Conservation (phyloP, 2,888 invertebrate genomes). For the Epinotia nisella region DNA sequence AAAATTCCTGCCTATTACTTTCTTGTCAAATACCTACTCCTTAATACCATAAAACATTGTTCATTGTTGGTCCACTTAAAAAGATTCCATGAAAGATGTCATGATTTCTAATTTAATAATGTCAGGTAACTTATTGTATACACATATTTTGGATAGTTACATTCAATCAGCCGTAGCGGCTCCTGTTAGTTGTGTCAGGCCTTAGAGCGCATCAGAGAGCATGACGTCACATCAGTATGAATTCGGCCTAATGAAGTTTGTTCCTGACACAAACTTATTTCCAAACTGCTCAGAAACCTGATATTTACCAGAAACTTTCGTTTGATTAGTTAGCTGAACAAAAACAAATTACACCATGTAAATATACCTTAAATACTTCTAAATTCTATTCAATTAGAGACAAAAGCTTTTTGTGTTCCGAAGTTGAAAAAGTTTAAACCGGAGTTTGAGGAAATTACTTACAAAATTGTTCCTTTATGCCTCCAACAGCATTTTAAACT, state of each 20-base stretch:
- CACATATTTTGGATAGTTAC: too few relatives aligned
- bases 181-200: too few relatives aligned
- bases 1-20: too few relatives aligned
- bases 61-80: too few relatives aligned
- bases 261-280: not conserved
- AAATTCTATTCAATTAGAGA: conserved; percentile 45
- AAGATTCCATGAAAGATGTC: too few relatives aligned
- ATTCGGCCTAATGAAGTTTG: not conserved
- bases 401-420: conserved; percentile 45
- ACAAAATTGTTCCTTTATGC: conserved; percentile 43
- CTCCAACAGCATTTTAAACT: conserved; percentile 24
- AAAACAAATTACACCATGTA: conserved; percentile 35
- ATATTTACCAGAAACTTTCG: conserved; percentile 14
- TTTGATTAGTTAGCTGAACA: conserved; percentile 20
- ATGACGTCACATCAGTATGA: too few relatives aligned
- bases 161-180: too few relatives aligned
- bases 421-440: conserved; percentile 45
- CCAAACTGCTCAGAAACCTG: not conserved
- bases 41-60: too few relatives aligned
- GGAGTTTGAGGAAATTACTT: conserved; percentile 40
- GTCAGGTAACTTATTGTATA: too few relatives aligned
- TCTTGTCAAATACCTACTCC: too few relatives aligned
- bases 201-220: too few relatives aligned
- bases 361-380: conserved; percentile 41
- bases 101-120: too few relatives aligned